phyloP scores from a whole-genome alignment of 2,888 invertebrate species.

The Polymixis flavicincta region DNA sequence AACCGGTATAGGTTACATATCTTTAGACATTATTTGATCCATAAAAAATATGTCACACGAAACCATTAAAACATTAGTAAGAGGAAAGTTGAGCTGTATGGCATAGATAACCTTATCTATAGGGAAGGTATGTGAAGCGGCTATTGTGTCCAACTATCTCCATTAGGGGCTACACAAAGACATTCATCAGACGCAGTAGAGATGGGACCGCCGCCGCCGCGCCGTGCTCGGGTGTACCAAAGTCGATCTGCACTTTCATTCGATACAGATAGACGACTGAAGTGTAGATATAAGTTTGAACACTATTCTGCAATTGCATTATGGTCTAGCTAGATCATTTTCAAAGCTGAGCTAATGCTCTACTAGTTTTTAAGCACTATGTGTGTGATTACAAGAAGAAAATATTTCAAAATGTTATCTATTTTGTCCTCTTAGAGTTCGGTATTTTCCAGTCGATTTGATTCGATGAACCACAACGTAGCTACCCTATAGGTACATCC shows the following conservation, averaged over 20 bases:
- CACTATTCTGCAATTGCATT: background rate
- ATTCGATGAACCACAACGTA: slow-evolving; percentile 15
- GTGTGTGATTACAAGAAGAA: background rate
- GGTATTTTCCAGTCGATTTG: slow-evolving; percentile 15
- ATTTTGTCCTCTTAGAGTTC: background rate
- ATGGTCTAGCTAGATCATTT: background rate
- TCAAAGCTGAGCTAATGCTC: background rate
- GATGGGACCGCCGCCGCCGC: slow-evolving; percentile 14
- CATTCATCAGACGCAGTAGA: slow-evolving; percentile 38
- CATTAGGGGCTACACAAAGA: slow-evolving; percentile 37
- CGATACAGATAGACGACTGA: background rate
- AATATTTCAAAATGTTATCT: background rate
- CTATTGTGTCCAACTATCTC: slow-evolving; percentile 45
- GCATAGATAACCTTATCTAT: slow-evolving; percentile 8
- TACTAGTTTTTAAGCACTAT: background rate
- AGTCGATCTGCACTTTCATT: slow-evolving; percentile 1
- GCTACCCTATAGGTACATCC: slow-evolving; percentile 1
- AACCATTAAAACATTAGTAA: slow-evolving; percentile 18
- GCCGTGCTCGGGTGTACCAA: background rate
- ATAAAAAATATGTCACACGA: background rate
- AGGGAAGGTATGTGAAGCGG: slow-evolving; percentile 22
- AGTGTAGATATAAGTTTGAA: background rate
- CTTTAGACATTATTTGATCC: background rate
- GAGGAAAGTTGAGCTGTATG: slow-evolving; percentile 8
- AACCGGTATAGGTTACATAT: background rate